Base-by-base conservation (phyloP, 2,797 vertebrate genomes). In the Coreius guichenoti region DNA sequence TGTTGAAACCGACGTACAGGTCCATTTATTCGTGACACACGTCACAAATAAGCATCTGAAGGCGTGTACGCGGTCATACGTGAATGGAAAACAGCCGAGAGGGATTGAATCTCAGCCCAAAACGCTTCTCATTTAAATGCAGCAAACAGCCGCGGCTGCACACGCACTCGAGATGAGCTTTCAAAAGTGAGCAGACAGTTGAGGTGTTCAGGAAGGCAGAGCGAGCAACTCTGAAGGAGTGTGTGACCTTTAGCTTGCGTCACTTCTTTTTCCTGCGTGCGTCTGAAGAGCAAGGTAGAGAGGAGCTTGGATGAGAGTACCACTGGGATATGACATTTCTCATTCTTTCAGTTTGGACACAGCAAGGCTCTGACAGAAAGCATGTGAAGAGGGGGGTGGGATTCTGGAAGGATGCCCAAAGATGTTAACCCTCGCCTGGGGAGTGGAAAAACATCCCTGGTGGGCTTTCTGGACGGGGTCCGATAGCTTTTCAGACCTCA, bases 291-390 rank as follows among this genome's bases (percentile, higher is more conserved):
- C 9, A 29, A 63, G 67, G 63, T 33, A 26, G 49, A 84, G 33
- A 68, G 68, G 67, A 39, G 54, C 39, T 63, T 26, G 19, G 21
- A 80, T 85, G 83, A 65, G 58, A 36, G 68, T 12, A 39, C 75
- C 68, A 80, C 67, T 72, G 84, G 69, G 76, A 80, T 70, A 73
- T 85, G 84, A 85, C 84, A 85, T 85, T 85, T 85, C 43, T 85
- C 68, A 73, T 73, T 80, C 76, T 79, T 65, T 63, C 29, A 61
- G 43, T 80, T 65, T 80, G 68, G 82, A 81, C 63, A 56, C 43
- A 80, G 14, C 56, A 31, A 69, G 69, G n/a, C 56, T 49, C 80
- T 83, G 63, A 72, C 54, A 68, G 82, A 70, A 76, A 67, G 56
- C n/a, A 9, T 70, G 56, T 69, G 16, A 76, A 70, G 70, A 65